These are phyloP conservation scores for Acrobasis consociella DNA, from an alignment of 2,888 invertebrate species.

Conservation along the genomic window DNA sequence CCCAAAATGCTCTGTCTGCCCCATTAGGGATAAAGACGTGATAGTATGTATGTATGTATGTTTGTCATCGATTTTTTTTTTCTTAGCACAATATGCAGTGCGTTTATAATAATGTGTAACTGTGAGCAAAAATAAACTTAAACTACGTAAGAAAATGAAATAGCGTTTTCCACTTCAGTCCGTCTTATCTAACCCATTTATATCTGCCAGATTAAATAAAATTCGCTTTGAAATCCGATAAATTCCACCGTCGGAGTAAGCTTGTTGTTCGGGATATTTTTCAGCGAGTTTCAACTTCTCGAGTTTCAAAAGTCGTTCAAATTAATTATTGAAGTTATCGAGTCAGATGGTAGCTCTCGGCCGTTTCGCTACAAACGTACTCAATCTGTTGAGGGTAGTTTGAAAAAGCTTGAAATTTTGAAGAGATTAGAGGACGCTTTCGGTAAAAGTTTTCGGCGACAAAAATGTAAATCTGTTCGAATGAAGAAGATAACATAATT, in stretches of 20 bases:
- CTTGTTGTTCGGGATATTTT: conserved; percentile 12
- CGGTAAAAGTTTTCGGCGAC: not conserved
- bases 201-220: not conserved
- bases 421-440: not conserved
- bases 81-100: too few relatives aligned
- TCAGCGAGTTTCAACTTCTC: conserved; percentile 24
- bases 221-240: conserved; percentile 7
- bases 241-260: conserved; percentile 13
- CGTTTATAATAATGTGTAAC: too few relatives aligned
- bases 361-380: conserved; percentile 12
- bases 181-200: not conserved
- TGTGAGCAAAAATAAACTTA: too few relatives aligned
- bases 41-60: too few relatives aligned
- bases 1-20: too few relatives aligned
- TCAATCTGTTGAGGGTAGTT: conserved; percentile 10
- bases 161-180: not conserved
- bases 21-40: too few relatives aligned
- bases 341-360: conserved; percentile 29
- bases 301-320: conserved; percentile 33
- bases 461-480: too few relatives aligned
- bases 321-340: conserved; percentile 35
- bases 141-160: not conserved
- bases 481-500: too few relatives aligned
- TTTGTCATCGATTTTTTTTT: too few relatives aligned
- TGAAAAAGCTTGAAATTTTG: not conserved